phyloP scores from a whole-genome alignment of 2,113 vertebrate genomes.

The Oncorhynchus clarkii region DNA sequence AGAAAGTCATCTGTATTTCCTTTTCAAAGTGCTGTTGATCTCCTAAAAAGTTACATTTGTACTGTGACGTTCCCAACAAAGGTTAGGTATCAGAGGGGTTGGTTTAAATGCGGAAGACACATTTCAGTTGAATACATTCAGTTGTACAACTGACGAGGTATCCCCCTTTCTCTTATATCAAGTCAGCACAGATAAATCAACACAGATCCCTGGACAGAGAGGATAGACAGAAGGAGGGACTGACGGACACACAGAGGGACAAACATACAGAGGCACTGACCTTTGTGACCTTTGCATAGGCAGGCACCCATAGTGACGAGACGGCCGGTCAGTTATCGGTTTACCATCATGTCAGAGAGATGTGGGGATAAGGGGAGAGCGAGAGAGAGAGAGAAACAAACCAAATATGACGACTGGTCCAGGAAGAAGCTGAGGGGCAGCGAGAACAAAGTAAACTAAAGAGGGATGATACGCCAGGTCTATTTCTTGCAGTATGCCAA shows the following conservation, averaged over 20 bases:
- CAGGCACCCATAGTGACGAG: slow-evolving; percentile 75
- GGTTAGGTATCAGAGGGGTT: too few relatives aligned
- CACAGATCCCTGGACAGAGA: slow-evolving; percentile 1
- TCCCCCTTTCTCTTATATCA: too few relatives aligned
- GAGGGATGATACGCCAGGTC: slow-evolving; percentile 27
- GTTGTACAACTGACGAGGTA: too few relatives aligned
- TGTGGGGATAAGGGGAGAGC: not conserved
- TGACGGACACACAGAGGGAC: slow-evolving; percentile 17
- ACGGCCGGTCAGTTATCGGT: slow-evolving; percentile 69
- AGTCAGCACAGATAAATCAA: not conserved
- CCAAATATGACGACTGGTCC: not conserved
- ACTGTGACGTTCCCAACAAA: too few relatives aligned
- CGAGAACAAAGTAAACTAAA: not conserved
- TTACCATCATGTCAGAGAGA: slow-evolving; percentile 67
- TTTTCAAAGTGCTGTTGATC: too few relatives aligned
- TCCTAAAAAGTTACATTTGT: too few relatives aligned
- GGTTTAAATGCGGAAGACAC: too few relatives aligned
- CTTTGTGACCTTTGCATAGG: slow-evolving; percentile 80
- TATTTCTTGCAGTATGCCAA: slow-evolving; percentile 11
- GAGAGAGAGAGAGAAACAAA: slow-evolving; percentile 3
- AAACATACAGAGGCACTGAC: slow-evolving; percentile 67
- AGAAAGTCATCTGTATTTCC: too few relatives aligned
- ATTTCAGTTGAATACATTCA: too few relatives aligned
- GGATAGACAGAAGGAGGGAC: not conserved
- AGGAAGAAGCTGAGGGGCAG: not conserved